These are phyloP conservation scores for Sinopyrophorus schimmeli DNA, from an alignment of 2,888 invertebrate genomes.

Conservation along the genomic window DNA sequence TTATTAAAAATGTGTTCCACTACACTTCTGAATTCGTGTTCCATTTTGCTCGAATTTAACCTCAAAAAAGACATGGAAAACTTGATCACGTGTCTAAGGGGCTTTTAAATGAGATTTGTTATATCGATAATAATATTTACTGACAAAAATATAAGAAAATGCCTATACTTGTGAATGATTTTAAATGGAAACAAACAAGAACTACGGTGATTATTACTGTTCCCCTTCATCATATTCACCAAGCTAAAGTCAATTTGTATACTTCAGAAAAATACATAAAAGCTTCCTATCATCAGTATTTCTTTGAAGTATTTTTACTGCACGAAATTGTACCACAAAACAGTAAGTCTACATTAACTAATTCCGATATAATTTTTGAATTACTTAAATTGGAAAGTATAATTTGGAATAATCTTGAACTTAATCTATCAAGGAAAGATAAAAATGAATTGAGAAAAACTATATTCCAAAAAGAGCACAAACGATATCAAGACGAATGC, in stretches of 20 bases:
- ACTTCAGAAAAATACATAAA: slow-evolving; percentile 72
- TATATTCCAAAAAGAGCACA: slow-evolving; percentile 61
- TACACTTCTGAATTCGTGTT: slow-evolving; percentile 61
- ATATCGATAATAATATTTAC: too few species aligned
- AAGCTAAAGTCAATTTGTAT: slow-evolving; percentile 70
- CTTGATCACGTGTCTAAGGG: too few species aligned
- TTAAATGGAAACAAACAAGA: slow-evolving; percentile 73
- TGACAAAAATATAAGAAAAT: too few species aligned
- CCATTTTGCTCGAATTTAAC: too few species aligned
- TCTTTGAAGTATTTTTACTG: slow-evolving; percentile 75
- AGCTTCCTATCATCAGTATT: slow-evolving; percentile 70
- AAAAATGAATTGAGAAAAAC: slow-evolving; percentile 62
- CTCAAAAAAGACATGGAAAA: too few species aligned
- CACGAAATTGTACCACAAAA: slow-evolving; percentile 63
- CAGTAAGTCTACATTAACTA: slow-evolving; percentile 68
- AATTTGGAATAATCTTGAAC: slow-evolving; percentile 64
- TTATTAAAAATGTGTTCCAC: slow-evolving; percentile 71
- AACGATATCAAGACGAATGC: slow-evolving; percentile 59
- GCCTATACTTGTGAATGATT: slow-evolving; percentile 77
- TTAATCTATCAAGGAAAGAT: slow-evolving; percentile 60
- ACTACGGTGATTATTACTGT: slow-evolving; percentile 65
- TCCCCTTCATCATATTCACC: slow-evolving; percentile 65
- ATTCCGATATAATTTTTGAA: slow-evolving; percentile 67
- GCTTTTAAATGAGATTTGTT: too few species aligned
- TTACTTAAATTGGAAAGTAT: slow-evolving; percentile 63